Evolutionary conservation across 2,113 vertebrate species (phyloP), one percentile per base, ranked within the genome.

Genomic region (Smithornis capensis): DNA sequence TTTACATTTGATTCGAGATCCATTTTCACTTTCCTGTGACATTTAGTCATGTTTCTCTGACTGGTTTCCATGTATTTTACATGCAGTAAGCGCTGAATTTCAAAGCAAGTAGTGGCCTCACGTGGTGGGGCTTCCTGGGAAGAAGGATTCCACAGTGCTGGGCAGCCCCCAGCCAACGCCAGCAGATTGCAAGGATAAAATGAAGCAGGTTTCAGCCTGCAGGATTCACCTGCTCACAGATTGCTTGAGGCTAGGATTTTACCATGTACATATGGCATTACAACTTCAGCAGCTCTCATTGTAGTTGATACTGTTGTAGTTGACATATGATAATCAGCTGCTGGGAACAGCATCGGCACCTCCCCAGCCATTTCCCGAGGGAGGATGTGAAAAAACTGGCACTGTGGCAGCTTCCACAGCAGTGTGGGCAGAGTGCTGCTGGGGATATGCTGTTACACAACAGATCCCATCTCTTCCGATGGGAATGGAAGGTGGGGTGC

Each of bases 121-220:
- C 0, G 0, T 4, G n/a, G 55, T 13, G 17, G 28, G 4, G 1
- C 10, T 76, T 37, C 55, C 42, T 27, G 68, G 45, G 37, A 37
- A 64, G 19, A 49, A 9, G 7, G 12, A 15, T 2, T 82, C 16
- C 0, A 0, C 50, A 5, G 50, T 7, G 37, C 25, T 1, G 1
- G 67, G 44, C 22, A 49, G 38, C 6, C 31, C 37, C 45, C 0
- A 0, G 11, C 31, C n/a, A 45, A 35, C 0, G 0, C 40, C 2
- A 0, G 45, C 63, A 80, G 44, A 62, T 79, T 6, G 0, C 25
- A 14, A 10, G 38, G 60, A 33, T 70, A 22, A 44, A 71, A 38
- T 45, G 23, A n/a, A 90, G n/a, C 31, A 74, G 79, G 19, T 29
- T 68, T 55, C 33, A 29, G 40, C 59, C 45, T 33, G 38, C 68